Evolutionary conservation across 2,797 vertebrate genomes (phyloP).

Genomic region (Dryobates pubescens): DNA sequence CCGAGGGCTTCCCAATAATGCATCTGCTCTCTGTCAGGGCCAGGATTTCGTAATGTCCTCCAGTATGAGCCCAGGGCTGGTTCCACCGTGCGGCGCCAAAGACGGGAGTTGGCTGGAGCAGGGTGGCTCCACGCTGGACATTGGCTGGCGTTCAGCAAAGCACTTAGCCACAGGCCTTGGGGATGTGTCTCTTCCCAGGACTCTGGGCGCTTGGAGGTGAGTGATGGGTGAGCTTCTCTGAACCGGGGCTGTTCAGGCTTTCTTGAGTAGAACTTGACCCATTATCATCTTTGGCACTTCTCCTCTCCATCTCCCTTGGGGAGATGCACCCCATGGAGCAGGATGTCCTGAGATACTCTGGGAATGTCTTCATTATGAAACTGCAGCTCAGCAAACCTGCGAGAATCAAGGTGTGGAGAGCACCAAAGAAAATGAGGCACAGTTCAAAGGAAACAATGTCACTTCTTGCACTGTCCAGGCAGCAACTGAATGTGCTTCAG

Average conservation of each 20-base stretch:
- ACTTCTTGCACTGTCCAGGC: not conserved
- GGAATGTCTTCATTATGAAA: rapidly evolving
- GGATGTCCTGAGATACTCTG: not conserved
- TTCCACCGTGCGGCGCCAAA: constrained; percentile 49
- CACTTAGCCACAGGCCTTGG: not conserved
- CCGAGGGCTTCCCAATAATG: constrained; percentile 77
- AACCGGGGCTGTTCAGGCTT: rapidly evolving
- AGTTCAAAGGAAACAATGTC: not conserved
- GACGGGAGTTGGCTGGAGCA: constrained; percentile 24
- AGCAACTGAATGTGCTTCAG: not conserved
- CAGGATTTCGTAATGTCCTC: constrained; percentile 70
- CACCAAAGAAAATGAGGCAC: not conserved
- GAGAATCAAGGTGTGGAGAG: rapidly evolving
- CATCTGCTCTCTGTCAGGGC: constrained; percentile 77
- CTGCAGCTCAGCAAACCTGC: not conserved
- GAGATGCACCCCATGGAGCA: rapidly evolving
- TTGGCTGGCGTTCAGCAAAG: constrained; percentile 40
- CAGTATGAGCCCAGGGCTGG: constrained; percentile 24
- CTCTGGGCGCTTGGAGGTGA: not conserved
- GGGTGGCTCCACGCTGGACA: constrained; percentile 16
- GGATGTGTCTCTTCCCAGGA: not conserved
- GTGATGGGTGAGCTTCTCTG: not conserved
- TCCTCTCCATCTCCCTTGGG: not conserved
- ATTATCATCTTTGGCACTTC: not conserved
- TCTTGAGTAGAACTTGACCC: not conserved